Evolutionary conservation across 2,888 invertebrate species (phyloP), one percentile per base, ranked within the genome.

Genomic region (Agrotis segetum): DNA sequence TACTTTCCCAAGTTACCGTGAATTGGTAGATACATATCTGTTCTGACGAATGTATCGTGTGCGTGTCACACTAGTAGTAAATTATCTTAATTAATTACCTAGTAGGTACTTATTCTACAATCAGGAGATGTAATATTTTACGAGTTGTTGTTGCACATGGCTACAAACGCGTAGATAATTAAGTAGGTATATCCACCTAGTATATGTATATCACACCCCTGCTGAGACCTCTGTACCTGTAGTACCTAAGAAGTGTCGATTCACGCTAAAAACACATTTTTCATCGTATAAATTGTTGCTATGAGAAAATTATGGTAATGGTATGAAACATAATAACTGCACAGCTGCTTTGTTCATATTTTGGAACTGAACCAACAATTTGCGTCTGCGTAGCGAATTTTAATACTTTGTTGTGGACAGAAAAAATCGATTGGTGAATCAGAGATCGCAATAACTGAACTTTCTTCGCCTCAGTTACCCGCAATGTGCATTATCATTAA

Each of bases 111-210:
- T 47, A 60, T 40, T 59, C n/a, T 58, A 50, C 56, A 71, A 74
- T 77, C 56, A 65, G 29, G 4, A 62, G 74, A 79, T 63, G 62
- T 58, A 19, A 76, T 58, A 40, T 80, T 77, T 76, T 66, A 77
- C 71, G 65, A 78, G 77, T 70, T 81, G 65, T 56, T 81, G 49
- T 49, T 80, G 69, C 77, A 70, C 70, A 63, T 70, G 56, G 59
- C 49, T 74, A 68, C 73, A 71, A 77, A 74, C 67, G 53, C 21
- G 61, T 52, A 55, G 71, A 81, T 79, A 81, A 52, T 44, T 40
- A 29, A 29, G 6, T 6, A 34, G n/a, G n/a, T n/a, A 24, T 24
- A 74, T 49, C 40, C 17, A 49, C 9, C 44, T 60, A 40, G 50
- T 66, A n/a, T n/a, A n/a, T n/a, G n/a, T n/a, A n/a, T n/a, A 58